Evolutionary conservation across 2,113 vertebrate species (phyloP).

Genomic region (Percopsis transmontana): DNA sequence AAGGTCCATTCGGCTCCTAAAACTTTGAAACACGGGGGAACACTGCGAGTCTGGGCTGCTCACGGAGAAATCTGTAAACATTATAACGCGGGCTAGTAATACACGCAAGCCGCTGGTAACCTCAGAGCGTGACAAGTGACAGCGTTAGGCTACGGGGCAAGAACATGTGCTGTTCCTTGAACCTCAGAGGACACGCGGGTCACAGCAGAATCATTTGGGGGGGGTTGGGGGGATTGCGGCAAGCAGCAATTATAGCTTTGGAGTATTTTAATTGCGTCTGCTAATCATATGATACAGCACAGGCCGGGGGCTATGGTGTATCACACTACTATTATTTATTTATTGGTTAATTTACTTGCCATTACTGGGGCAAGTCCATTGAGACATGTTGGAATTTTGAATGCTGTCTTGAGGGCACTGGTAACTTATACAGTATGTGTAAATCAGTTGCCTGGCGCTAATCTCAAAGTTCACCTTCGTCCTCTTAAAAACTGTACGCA

Average conservation of each 20-base stretch:
- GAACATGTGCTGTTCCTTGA: constrained; percentile 45
- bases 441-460: constrained; percentile 59
- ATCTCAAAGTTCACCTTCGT: constrained; percentile 64
- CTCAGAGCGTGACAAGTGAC: constrained; percentile 25
- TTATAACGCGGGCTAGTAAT: not conserved
- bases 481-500: constrained; percentile 11
- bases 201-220: constrained; percentile 61
- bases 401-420: constrained; percentile 54
- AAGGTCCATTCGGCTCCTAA: not conserved
- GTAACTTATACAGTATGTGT: constrained; percentile 49
- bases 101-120: constrained; percentile 25
- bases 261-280: constrained; percentile 72
- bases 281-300: constrained; percentile 74
- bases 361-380: constrained; percentile 53
- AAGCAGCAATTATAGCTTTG: constrained; percentile 68
- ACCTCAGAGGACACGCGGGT: constrained; percentile 58
- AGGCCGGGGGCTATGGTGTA: constrained; percentile 59
- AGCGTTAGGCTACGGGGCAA: constrained; percentile 26
- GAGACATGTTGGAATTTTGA: constrained; percentile 53
- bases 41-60: not conserved
- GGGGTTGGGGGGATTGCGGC: constrained; percentile 17
- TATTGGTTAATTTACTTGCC: constrained; percentile 73
- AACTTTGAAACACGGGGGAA: not conserved
- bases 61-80: constrained; percentile 21
- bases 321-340: constrained; percentile 71